phyloP scores from a whole-genome alignment of 2,888 invertebrate species.

The Lepidocyrtoides sp. region DNA sequence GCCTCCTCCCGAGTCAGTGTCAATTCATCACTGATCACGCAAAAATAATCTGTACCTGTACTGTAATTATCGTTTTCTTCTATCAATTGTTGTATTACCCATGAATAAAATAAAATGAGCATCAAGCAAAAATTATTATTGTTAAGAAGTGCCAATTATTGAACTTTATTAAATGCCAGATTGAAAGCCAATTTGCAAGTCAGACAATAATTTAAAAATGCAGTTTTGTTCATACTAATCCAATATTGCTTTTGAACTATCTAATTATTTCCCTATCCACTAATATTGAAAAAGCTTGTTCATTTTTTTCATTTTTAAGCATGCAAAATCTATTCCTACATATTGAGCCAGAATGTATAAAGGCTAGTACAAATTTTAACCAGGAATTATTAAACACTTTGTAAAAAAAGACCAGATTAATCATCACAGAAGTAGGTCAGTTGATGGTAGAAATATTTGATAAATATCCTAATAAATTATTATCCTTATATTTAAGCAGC shows the following conservation, averaged over 20 bases:
- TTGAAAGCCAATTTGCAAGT: conserved; percentile 12
- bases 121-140: not conserved
- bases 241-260: not conserved
- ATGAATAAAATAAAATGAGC: not conserved
- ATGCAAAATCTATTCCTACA: conserved; percentile 44
- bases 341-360: not conserved
- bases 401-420: conserved; percentile 51
- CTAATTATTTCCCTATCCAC: conserved; percentile 2
- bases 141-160: conserved; percentile 23
- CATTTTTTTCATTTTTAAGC: conserved; percentile 51
- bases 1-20: not conserved
- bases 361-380: conserved; percentile 6
- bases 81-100: too few species aligned
- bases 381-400: conserved; percentile 2
- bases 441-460: conserved; percentile 6
- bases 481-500: conserved; percentile 86
- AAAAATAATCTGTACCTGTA: too few species aligned
- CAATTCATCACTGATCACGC: not conserved
- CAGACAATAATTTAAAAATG: not conserved
- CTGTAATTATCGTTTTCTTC: too few species aligned
- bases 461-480: conserved; percentile 30
- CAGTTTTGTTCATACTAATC: not conserved
- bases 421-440: conserved; percentile 29
- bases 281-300: not conserved
- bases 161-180: conserved; percentile 10